Evolutionary conservation across 2,113 vertebrate species (phyloP), one percentile per base, ranked within the genome.

Genomic region (Actenoides hombroni): DNA sequence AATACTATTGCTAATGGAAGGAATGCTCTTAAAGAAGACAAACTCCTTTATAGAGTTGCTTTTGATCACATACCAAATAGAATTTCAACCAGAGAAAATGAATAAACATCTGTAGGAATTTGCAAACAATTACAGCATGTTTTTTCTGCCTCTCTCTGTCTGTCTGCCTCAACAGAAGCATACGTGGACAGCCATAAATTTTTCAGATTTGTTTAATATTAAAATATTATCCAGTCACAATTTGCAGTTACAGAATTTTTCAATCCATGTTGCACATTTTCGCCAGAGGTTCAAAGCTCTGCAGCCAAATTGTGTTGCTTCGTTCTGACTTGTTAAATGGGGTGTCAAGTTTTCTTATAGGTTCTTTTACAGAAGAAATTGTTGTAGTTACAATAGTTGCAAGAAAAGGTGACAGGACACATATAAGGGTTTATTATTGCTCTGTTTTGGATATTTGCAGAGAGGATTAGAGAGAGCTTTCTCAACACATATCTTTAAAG

Each of bases 91-190:
- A 77, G 26, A 89, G 40, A 49, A 88, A 95, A 92, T 49, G 73
- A 92, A 97, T 89, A 93, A 97, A 86, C 92, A 88, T 79, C 70
- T 88, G 75, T 60, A 83, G 68, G 92, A 95, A 94, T 97, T 75
- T 79, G 33, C 71, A 80, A 94, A 89, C 88, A 83, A 86, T 92
- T 84, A 51, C 48, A 81, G 23, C 37, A 75, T 64, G 20, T 86
- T 73, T 73, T 86, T 90, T 51, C 54, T 94, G 59, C 53, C 37
- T 76, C 26, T 68, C 79, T 96, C 70, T 53, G 75, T 96, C 61
- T 57, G 63, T 33, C 37, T 79, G 1, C 82, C 40, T 87, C 63
- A 86, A 69, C 61, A 35, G 40, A 69, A 90, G 15, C 63, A 33
- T 70, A 69, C 1, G 0, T 65, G 31, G 54, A 49, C 31, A 46